A percentile compares a stretch with the other conserved stretches of the same genome.
Conservation (phyloP, 2,113 vertebrate species). For the Crocuta crocuta region DNA sequence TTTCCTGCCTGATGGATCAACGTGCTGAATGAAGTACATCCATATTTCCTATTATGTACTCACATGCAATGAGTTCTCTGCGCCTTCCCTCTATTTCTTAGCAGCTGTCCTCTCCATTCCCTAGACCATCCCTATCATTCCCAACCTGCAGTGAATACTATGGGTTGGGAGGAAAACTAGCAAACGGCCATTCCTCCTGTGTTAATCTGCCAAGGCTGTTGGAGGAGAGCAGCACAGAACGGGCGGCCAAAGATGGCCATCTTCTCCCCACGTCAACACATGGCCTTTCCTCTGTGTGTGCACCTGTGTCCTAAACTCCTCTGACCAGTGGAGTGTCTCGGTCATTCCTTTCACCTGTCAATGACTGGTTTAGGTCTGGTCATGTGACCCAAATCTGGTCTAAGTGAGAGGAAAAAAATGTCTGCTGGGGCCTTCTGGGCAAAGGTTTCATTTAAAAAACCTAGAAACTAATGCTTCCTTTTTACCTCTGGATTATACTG, state of each 20-base stretch:
- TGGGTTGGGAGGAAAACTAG: not conserved
- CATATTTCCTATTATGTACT: not conserved
- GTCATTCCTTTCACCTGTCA: not conserved
- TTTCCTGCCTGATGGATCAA: too few species aligned
- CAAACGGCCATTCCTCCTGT: not conserved
- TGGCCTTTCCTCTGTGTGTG: not conserved
- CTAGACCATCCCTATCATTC: not conserved
- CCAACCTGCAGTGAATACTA: not conserved
- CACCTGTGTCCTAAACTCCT: not conserved
- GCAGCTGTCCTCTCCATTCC: not conserved
- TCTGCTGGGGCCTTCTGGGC: not conserved
- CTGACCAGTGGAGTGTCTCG: not conserved
- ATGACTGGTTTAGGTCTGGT: not conserved
- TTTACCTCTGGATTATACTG: not conserved
- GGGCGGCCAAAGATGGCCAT: not conserved
- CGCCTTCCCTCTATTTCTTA: not conserved
- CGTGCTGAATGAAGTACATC: not conserved
- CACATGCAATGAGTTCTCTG: not conserved
- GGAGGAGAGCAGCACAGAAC: not conserved
- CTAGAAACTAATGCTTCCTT: not conserved
- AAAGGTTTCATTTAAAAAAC: not conserved
- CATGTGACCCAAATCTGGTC: not conserved
- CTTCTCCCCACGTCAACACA: not conserved
- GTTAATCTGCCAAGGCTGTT: not conserved
- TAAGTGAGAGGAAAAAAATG: not conserved